Conservation (phyloP, 2,797 vertebrate species). For the Phrynocephalus vlangalii region DNA sequence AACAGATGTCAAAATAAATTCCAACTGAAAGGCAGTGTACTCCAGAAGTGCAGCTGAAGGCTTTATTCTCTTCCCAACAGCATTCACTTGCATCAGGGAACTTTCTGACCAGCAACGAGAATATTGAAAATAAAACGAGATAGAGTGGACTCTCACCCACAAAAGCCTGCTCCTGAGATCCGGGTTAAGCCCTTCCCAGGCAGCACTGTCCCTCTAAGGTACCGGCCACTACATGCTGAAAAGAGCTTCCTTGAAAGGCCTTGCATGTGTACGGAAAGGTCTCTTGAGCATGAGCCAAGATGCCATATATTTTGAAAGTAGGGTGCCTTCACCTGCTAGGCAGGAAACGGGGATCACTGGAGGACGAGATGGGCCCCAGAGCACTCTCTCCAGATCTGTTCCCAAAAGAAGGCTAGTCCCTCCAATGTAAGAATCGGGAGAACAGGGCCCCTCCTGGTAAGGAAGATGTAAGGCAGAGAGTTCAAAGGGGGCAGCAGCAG, state of each 20-base stretch:
- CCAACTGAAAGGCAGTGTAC: slow-evolving; percentile 42
- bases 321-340: slow-evolving; percentile 41
- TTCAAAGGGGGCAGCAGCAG: background rate
- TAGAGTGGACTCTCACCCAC: too few relatives aligned
- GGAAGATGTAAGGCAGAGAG: slow-evolving; percentile 6
- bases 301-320: slow-evolving; percentile 38
- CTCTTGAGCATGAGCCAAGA: background rate
- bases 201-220: too few relatives aligned
- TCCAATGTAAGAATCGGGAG: slow-evolving; percentile 15
- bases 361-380: slow-evolving; percentile 33
- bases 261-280: background rate
- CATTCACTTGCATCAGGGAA: slow-evolving; percentile 37
- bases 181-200: too few relatives aligned
- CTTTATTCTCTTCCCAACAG: slow-evolving; percentile 44
- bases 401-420: slow-evolving; percentile 44
- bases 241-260: slow-evolving; percentile 19
- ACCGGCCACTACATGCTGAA: too few relatives aligned
- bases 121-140: background rate
- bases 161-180: too few relatives aligned
- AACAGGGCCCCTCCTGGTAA: slow-evolving; percentile 30
- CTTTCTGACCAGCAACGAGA: slow-evolving; percentile 20
- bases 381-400: slow-evolving; percentile 39
- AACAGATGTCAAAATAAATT: slow-evolving; percentile 65
- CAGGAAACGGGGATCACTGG: slow-evolving; percentile 29
- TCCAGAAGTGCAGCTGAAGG: slow-evolving; percentile 30